Evolutionary conservation across 2,888 invertebrate species (phyloP), one percentile per base, ranked within the genome.

Genomic region (Drosophila formosana): DNA sequence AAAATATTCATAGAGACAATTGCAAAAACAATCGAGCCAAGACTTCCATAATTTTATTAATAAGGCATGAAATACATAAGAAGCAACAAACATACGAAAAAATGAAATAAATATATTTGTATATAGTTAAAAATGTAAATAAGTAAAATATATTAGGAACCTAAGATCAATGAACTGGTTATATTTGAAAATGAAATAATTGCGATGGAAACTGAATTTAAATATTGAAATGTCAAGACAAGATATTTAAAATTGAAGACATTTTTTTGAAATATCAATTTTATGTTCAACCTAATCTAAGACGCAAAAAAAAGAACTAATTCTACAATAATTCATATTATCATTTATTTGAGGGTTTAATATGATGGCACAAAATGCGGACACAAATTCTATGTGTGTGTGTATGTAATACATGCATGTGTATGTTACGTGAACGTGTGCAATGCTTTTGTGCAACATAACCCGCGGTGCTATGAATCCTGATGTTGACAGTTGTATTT

Each of bases 401-500:
- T 25, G 13, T 53, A 30, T 37, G n/a, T 11, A 34, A 0, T 9
- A 11, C n/a, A 3, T 37, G 30, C 13, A 47, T 53, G n/a, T 49
- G 5, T 49, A 13, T 46, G 43, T 55, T 49, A 13, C 49, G 43
- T 55, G 26, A 45, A 32, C 32, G 6, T 41, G 28, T 55, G 49
- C 9, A 37, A 47, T 37, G 47, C 46, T 47, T 41, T 47, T 63
- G 53, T 47, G 39, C 56, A 53, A 63, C 41, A 57, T 45, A 53
- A 37, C 76, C 63, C 61, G 68, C 56, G 75, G 69, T 65, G 46
- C 53, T 80, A 58, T n/a, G 45, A 76, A 56, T 66, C 55, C 77
- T 80, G 75, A 66, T 70, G 82, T 82, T 80, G 80, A 82, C 82
- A 77, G 80, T 72, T 78, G 77, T 68, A 80, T 80, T 67, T 77